Conservation (phyloP, 2,888 invertebrate species). For the Ommatoiulus sabulosus region DNA sequence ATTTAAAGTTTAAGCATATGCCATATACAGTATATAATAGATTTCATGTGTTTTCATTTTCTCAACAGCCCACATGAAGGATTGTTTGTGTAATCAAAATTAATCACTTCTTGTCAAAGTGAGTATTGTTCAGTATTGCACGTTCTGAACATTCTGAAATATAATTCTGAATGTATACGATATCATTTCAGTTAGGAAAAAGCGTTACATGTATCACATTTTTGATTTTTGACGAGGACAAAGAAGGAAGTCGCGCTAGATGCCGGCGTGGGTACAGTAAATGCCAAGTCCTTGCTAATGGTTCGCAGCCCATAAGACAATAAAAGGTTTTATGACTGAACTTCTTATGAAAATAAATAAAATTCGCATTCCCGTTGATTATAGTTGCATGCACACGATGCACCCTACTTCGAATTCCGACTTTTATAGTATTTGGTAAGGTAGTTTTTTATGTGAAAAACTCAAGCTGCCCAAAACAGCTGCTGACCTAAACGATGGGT, state of each 20-base stretch:
- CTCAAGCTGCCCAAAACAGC: too few relatives aligned
- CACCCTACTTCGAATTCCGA: background rate
- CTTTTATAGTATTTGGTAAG: background rate
- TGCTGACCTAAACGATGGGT: too few relatives aligned
- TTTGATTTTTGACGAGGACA: background rate
- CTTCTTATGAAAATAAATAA: background rate
- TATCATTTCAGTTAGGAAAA: too few relatives aligned
- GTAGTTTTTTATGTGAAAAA: background rate
- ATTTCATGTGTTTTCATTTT: too few relatives aligned
- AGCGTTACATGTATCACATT: background rate
- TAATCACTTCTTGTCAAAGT: too few relatives aligned
- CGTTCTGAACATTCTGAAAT: too few relatives aligned
- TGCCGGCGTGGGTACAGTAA: constrained; percentile 20
- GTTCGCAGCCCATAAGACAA: background rate
- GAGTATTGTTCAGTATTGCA: too few relatives aligned
- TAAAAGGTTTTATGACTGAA: background rate
- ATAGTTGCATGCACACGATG: background rate
- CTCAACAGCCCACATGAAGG: too few relatives aligned
- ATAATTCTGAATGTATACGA: too few relatives aligned
- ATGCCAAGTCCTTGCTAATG: background rate
- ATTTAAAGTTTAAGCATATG: too few relatives aligned
- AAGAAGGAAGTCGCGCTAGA: background rate
- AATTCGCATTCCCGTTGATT: background rate
- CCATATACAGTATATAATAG: too few relatives aligned
- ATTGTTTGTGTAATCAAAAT: too few relatives aligned